Conservation (phyloP, 2,797 vertebrate genomes). For the Cryptoblepharus egeriae region DNA sequence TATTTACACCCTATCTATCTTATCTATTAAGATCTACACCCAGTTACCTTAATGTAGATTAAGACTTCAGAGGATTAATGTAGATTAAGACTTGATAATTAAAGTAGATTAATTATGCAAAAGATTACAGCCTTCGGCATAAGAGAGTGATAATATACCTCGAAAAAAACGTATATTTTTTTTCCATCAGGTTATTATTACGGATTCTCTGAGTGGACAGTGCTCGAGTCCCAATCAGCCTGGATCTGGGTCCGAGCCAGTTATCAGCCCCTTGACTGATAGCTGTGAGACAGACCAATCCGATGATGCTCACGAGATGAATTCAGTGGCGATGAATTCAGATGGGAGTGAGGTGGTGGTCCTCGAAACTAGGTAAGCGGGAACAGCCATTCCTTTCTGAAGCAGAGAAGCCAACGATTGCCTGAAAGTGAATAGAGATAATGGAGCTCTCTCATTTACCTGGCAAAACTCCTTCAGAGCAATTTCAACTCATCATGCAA, state of each 20-base stretch:
- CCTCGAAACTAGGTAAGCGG: constrained; percentile 82
- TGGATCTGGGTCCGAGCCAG: constrained; percentile 38
- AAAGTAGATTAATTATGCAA: no score
- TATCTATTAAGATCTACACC: no score
- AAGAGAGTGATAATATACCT: constrained; percentile 46
- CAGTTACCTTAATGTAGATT: no score
- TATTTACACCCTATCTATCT: no score
- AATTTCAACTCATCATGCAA: constrained; percentile 71
- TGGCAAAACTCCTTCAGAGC: constrained; percentile 65
- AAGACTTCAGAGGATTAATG: no score
- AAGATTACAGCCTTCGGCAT: constrained; percentile 48
- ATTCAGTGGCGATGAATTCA: constrained; percentile 73
- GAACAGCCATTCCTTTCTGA: constrained; percentile 53
- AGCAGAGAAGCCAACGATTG: constrained; percentile 62
- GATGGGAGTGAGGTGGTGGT: constrained; percentile 77
- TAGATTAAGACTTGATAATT: no score
- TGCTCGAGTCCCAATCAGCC: constrained; percentile 55
- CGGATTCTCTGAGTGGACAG: constrained; percentile 61
- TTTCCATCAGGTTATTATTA: constrained; percentile 58
- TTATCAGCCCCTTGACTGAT: constrained; percentile 26
- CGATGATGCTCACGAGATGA: constrained; percentile 60
- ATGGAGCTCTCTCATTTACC: constrained; percentile 66
- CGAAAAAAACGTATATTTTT: constrained; percentile 47
- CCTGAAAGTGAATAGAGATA: constrained; percentile 70
- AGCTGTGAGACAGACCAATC: constrained; percentile 34